phyloP scores from a whole-genome alignment of 2,797 vertebrate genomes.

The Lacerta agilis region DNA sequence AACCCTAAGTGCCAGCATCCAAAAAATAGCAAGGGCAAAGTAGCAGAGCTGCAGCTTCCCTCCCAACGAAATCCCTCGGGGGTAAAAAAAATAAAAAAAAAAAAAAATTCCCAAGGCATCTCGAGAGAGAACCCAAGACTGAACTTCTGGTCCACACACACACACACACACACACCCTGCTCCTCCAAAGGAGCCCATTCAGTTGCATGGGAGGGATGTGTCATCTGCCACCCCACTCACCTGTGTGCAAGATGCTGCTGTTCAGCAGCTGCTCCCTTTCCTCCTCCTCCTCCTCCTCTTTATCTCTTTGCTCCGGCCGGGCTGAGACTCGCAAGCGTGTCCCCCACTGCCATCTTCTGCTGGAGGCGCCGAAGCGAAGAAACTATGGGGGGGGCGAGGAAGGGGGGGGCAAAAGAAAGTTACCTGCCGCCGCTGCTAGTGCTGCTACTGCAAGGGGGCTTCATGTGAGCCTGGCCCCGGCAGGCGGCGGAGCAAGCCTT shows the following conservation, averaged over 20 bases:
- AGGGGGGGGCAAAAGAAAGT: conserved; percentile 75
- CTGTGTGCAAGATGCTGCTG: conserved; percentile 27
- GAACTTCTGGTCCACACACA: neutral
- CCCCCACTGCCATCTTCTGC: conserved; percentile 74
- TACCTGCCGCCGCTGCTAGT: conserved; percentile 41
- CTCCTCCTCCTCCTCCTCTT: neutral
- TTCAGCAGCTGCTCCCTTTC: neutral
- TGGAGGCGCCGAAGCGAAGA: conserved; percentile 26
- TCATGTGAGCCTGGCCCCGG: conserved; percentile 32
- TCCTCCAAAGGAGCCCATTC: neutral
- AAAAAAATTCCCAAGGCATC: too few relatives aligned
- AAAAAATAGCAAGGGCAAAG: neutral
- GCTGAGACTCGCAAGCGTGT: conserved; percentile 69
- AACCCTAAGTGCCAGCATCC: neutral
- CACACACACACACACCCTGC: neutral
- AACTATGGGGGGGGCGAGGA: neutral
- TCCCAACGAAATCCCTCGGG: neutral
- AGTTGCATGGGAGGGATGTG: too few relatives aligned
- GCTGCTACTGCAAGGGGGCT: neutral
- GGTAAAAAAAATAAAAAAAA: too few relatives aligned
- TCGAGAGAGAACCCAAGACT: neutral
- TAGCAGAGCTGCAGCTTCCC: neutral
- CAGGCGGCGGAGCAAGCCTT: neutral
- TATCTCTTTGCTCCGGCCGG: conserved; percentile 52
- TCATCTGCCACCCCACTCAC: conserved; percentile 45